phyloP scores from a whole-genome alignment of 2,888 invertebrate genomes.

The Lucinisca nassula region DNA sequence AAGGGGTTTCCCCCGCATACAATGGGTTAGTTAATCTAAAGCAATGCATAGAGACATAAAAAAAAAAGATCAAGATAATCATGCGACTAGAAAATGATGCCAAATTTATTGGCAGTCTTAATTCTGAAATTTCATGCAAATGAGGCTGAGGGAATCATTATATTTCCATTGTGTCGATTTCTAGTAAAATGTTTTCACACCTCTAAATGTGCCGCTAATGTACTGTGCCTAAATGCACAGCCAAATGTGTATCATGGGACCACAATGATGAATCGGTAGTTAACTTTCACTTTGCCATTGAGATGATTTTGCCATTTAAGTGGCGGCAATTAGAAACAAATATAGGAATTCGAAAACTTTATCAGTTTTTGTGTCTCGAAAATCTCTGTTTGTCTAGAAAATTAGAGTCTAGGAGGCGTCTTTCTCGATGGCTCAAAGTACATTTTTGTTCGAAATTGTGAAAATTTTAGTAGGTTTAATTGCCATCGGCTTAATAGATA shows the following conservation, averaged over 20 bases:
- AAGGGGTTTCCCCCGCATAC: too few relatives aligned
- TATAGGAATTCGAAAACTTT: constrained; percentile 6
- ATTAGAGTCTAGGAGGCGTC: neutral
- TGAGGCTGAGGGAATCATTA: neutral
- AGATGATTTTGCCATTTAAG: constrained; percentile 40
- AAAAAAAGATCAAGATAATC: neutral
- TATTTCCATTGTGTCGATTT: neutral
- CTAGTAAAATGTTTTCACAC: constrained; percentile 61
- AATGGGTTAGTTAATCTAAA: too few relatives aligned
- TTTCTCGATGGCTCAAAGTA: neutral
- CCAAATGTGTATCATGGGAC: constrained; percentile 68
- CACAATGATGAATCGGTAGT: constrained; percentile 67
- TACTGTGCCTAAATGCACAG: constrained; percentile 52
- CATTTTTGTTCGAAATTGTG: neutral
- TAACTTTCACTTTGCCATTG: constrained; percentile 66
- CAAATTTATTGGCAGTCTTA: neutral
- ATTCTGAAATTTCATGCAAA: constrained; percentile 15
- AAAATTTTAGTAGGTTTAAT: neutral
- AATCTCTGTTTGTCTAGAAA: constrained; percentile 12
- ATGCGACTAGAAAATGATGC: neutral
- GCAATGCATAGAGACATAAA: too few relatives aligned
- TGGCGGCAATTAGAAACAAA: constrained; percentile 57
- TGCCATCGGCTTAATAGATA: neutral
- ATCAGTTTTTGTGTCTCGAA: neutral
- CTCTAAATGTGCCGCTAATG: constrained; percentile 69